Base-by-base conservation (phyloP, 2,797 vertebrate genomes). In the Novumbra hubbsi region DNA sequence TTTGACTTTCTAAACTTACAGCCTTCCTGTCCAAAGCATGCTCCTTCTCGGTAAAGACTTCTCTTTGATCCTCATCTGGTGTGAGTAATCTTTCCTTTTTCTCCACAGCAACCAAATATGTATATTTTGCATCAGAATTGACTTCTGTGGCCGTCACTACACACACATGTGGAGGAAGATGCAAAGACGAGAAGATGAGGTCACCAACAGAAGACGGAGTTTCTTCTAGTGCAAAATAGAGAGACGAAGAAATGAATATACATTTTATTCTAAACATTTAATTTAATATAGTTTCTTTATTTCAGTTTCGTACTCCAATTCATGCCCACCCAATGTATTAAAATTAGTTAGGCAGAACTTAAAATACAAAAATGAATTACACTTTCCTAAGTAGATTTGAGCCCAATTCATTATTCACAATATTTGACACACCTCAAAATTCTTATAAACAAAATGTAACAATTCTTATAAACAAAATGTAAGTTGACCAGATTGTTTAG, bases 141-240 rank as follows among this genome's bases (percentile, higher is more conserved):
- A 90, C 87, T 2, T 89, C 86, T 0, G 83, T 67, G 2, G 90
- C 78, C 0, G 91, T 91, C 4, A 90, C 83, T 0, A 92, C 87
- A 74, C 90, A 91, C 81, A 91, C 90, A 79, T 90, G 81, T 78
- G 86, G 88, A 57, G 81, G 90, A 48, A 92, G 91, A 16, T 87
- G 87, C 72, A 92, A 72, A 0, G 89, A 90, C 0, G 90, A 90
- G 1, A 93, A 85, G 85, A 92, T 92, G 89, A 89, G 90, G 24
- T 92, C 92, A 50, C 91, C 91, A 24, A 91, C 91, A 32, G 91
- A 89, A 0, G 86, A 85, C 0, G 87, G 79, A 81, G 68, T 78
- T n/a, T 86, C 88, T 34, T 76, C 71, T 63, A 90, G 87, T 75
- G 90, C 90, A 85, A 2, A 24, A 60, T 9, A 34, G 64, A 45